phyloP scores from a whole-genome alignment of 2,797 vertebrate species.

The Eleutherodactylus coqui region DNA sequence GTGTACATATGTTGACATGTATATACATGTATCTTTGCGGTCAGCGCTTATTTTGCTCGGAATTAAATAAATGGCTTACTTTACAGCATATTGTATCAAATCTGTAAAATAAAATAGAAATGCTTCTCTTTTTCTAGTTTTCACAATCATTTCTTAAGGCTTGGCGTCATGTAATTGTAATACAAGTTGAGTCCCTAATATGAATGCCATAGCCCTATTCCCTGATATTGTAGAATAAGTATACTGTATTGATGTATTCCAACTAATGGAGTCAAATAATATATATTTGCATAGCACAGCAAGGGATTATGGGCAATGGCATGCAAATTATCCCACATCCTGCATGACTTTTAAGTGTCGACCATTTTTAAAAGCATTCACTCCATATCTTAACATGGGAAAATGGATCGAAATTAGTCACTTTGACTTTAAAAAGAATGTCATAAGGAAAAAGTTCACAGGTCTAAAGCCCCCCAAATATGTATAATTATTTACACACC shows the following conservation, averaged over 20 bases:
- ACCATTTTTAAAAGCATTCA: constrained; percentile 33
- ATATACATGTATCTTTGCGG: not conserved
- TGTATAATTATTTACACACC: constrained; percentile 45
- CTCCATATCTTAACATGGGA: constrained; percentile 19
- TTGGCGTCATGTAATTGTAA: not conserved
- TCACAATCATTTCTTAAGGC: not conserved
- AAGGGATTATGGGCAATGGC: constrained; percentile 43
- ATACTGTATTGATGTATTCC: constrained; percentile 10
- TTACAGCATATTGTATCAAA: not conserved
- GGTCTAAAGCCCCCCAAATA: constrained; percentile 30
- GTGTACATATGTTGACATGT: not conserved
- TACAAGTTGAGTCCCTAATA: not conserved
- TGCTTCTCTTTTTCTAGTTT: not conserved
- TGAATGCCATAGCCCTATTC: not conserved
- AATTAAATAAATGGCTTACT: not conserved
- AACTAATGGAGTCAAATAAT: constrained; percentile 49
- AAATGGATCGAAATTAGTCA: constrained; percentile 45
- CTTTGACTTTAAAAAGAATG: constrained; percentile 29
- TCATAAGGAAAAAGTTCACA: constrained; percentile 25
- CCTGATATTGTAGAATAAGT: constrained; percentile 14
- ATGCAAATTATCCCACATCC: constrained; percentile 36
- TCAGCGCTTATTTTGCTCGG: not conserved
- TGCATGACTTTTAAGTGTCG: constrained; percentile 29
- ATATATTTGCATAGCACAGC: constrained; percentile 50
- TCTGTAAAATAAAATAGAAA: not conserved